Percentiles rank a stretch among this genome's conserved stretches.
These are phyloP conservation scores for Choristoneura fumiferana DNA, from an alignment of 1,140 invertebrate species.

Conservation along the genomic window DNA sequence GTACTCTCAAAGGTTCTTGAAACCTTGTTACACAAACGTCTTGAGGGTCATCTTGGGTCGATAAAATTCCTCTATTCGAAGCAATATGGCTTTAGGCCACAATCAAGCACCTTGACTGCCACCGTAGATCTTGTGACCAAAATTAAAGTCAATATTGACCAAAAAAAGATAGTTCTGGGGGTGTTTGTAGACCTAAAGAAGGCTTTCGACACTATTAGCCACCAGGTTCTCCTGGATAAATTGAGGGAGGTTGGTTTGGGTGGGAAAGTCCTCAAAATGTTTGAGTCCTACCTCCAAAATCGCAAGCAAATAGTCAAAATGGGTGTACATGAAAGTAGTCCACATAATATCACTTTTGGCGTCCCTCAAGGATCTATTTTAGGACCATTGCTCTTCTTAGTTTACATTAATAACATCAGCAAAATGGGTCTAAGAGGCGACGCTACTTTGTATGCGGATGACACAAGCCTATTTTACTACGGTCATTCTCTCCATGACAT, in stretches of 20 bases:
- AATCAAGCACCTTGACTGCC: background rate
- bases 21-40: background rate
- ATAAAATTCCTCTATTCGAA: background rate
- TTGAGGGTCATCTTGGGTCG: background rate
- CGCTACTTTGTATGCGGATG: conserved; percentile 13
- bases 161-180: background rate
- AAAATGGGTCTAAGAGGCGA: background rate
- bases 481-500: background rate
- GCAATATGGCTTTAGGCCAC: background rate
- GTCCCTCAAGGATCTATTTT: conserved; percentile 14
- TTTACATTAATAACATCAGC: conserved; percentile 8
- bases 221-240: background rate
- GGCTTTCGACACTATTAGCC: background rate
- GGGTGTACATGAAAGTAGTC: background rate
- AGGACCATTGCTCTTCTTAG: no score
- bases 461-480: conserved; percentile 13
- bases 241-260: background rate
- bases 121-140: background rate
- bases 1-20: background rate
- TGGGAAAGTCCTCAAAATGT: background rate
- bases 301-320: conserved; percentile 10
- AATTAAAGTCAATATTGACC: background rate
- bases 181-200: background rate
- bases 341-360: background rate
- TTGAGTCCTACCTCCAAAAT: background rate